Conservation (phyloP, 2,113 vertebrate genomes). For the Mionectes macconnelli region DNA sequence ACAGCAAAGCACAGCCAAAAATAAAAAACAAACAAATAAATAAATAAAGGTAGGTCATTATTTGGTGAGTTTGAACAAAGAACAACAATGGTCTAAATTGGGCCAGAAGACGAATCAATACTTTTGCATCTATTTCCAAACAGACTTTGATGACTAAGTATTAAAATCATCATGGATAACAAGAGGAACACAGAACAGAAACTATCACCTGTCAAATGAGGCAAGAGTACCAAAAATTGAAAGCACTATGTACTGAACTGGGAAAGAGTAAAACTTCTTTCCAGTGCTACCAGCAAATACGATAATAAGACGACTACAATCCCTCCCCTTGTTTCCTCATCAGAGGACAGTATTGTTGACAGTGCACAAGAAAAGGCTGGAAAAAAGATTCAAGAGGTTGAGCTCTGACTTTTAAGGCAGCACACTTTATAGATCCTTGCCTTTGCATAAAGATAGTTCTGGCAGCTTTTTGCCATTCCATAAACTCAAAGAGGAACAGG, state of each 20-base stretch:
- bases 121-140: not conserved
- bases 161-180: not conserved
- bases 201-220: not conserved
- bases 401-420: not conserved
- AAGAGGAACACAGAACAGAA: not conserved
- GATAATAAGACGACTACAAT: not conserved
- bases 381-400: not conserved
- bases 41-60: rapidly evolving
- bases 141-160: not conserved
- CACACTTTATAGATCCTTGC: not conserved
- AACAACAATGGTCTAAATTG: not conserved
- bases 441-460: not conserved
- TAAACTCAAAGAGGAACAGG: not conserved
- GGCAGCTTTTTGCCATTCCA: not conserved
- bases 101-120: not conserved
- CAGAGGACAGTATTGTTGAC: not conserved
- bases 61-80: not conserved
- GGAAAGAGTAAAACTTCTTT: not conserved
- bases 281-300: not conserved
- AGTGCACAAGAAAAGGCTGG: not conserved
- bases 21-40: too few species aligned
- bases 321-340: not conserved
- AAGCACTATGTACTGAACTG: not conserved
- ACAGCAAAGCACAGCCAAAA: not conserved
- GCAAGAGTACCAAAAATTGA: not conserved